Evolutionary conservation across 2,888 invertebrate species (phyloP).

Genomic region (Toxonevra muliebris): DNA sequence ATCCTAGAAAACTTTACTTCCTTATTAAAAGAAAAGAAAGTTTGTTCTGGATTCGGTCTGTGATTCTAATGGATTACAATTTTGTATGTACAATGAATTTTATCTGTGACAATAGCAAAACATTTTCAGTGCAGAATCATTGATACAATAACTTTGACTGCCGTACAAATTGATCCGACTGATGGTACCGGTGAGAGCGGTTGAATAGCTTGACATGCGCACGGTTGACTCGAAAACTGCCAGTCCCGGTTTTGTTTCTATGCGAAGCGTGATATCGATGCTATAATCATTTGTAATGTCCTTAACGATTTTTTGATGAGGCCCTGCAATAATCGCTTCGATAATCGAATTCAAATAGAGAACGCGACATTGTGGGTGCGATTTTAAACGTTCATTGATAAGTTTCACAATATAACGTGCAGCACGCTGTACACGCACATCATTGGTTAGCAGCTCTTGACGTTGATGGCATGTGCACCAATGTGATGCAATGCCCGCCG

Average conservation of each 20-base stretch:
- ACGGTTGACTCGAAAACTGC: slow-evolving; percentile 82
- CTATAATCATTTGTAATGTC: slow-evolving; percentile 57
- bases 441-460: slow-evolving; percentile 68
- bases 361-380: slow-evolving; percentile 73
- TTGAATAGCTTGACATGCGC: slow-evolving; percentile 62
- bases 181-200: slow-evolving; percentile 70
- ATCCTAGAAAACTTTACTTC: background rate
- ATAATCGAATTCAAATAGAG: slow-evolving; percentile 72
- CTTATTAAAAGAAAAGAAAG: background rate
- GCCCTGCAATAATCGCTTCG: slow-evolving; percentile 72
- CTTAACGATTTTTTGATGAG: slow-evolving; percentile 59
- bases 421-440: slow-evolving; percentile 68
- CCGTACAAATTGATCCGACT: slow-evolving; percentile 83
- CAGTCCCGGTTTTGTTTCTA: slow-evolving; percentile 67
- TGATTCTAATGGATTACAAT: slow-evolving; percentile 51
- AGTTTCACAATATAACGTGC: slow-evolving; percentile 71
- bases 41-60: background rate
- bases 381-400: slow-evolving; percentile 72
- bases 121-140: slow-evolving; percentile 77
- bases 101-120: slow-evolving; percentile 77
- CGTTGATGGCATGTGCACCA: slow-evolving; percentile 89
- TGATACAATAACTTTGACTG: slow-evolving; percentile 80
- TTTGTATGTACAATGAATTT: slow-evolving; percentile 53
- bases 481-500: slow-evolving; percentile 81
- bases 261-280: slow-evolving; percentile 64